Base-by-base conservation (phyloP, 2,797 vertebrate genomes). In the Siniperca scherzeri region DNA sequence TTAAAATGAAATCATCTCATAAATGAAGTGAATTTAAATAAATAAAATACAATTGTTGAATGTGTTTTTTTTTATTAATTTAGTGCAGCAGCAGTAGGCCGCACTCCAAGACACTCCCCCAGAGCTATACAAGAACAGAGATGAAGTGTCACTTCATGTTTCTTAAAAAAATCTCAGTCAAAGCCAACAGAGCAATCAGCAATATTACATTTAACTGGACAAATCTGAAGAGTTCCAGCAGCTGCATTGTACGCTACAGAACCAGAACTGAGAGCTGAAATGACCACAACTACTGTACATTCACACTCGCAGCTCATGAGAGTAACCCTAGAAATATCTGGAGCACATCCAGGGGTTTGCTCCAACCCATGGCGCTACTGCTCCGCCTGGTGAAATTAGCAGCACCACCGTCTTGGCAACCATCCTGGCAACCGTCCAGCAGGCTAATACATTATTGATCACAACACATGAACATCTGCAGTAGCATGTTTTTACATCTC, bases 361-460 rank as follows among this genome's bases (percentile, higher is more conserved):
- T 82, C 48, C 74, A n/a, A 38, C 61, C 68, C 27, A 19, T 33
- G 68, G 70, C 2, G 55, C 69, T n/a, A 50, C 52, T 79, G 68
- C 82, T 83, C 80, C 22, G 27, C 87, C 64, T 78, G 80, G 53
- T 87, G 85, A 79, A 77, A 83, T 69, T 64, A 80, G 36, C 69
- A 67, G 62, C 60, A 40, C 56, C 38, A 70, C 61, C 40, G 10
- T 42, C 40, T 11, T 42, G 40, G 40, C 36, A 48, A 14, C 42
- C 13, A 13, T 69, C 57, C 70, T 86, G 84, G 88, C 85, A 56
- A 21, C n/a, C 1, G 5, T 81, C 85, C 84, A 87, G 48, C 30
- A 46, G 69, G 62, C 70, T 86, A 56, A 91, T 90, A 76, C n/a
- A 92, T 90, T 80, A 92, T 90, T 91, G 62, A 93, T 91, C 83